Conservation (phyloP, 2,113 vertebrate species). For the Anarhynchus alexandrinus region DNA sequence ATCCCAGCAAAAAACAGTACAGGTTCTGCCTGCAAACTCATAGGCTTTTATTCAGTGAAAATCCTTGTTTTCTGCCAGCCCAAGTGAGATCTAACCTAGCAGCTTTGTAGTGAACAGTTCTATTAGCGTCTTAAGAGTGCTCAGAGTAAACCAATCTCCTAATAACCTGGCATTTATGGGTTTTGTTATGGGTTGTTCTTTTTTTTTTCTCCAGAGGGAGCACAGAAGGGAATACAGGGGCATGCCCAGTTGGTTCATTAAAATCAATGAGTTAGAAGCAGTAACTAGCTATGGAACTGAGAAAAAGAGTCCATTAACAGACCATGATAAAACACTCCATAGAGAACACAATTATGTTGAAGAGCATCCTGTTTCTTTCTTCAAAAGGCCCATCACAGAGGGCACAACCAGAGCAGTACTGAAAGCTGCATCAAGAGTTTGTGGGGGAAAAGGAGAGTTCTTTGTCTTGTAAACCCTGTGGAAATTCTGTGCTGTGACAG, state of each 20-base stretch:
- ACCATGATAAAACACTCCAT: not conserved
- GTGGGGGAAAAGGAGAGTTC: not conserved
- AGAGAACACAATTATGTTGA: not conserved
- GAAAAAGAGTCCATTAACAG: not conserved
- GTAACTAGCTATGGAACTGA: not conserved
- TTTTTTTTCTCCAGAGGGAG: not conserved
- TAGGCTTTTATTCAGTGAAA: not conserved
- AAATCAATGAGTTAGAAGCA: constrained; percentile 38
- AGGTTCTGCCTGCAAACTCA: not conserved
- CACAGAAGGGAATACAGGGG: not conserved
- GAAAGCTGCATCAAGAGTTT: not conserved
- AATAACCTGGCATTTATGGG: not conserved
- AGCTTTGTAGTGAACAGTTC: not conserved
- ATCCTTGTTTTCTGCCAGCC: not conserved
- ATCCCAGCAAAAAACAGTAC: not conserved
- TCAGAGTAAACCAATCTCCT: not conserved
- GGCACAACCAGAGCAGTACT: not conserved
- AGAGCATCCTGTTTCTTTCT: not conserved
- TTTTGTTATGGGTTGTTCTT: not conserved
- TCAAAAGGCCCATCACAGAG: not conserved
- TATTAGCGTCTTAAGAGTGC: not conserved
- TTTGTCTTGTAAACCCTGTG: not conserved
- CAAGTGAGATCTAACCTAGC: not conserved
- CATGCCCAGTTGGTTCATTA: not conserved
- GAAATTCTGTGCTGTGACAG: not conserved